Base-by-base conservation (phyloP, 2,113 vertebrate genomes). In the Sitta europaea region DNA sequence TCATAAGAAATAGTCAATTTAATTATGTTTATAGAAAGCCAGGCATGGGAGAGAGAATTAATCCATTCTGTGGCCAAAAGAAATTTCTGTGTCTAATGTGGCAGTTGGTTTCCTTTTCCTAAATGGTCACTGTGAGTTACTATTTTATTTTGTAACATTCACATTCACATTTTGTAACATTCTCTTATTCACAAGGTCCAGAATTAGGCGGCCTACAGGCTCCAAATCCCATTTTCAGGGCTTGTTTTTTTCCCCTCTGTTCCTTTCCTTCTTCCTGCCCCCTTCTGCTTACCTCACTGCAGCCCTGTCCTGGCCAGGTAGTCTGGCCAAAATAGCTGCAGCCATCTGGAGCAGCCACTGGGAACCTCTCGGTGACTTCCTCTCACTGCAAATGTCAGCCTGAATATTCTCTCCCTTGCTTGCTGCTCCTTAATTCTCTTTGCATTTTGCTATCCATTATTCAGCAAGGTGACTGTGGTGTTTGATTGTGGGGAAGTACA, bases 321-420 rank as follows among this genome's bases (percentile, higher is more conserved):
- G 91, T 83, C 91, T 93, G 95, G 96, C 96, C 92, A 95, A 93
- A 96, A 95, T 95, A 96, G 92, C 94, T 96, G 55, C 87, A 94
- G 96, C 96, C 96, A 96, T 96, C 96, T 96, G 94, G 92, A 96
- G 23, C 72, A 86, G 94, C 67, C 68, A 5, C 88, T 66, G 3
- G 42, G 92, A 96, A 59, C 72, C 88, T 90, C 86, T 58, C 5
- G 0, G 75, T 88, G 88, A 76, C 92, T 94, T 95, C 94, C 88
- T 86, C 88, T 92, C 72, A 2, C 43, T 77, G 54, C 86, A 95
- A 91, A 95, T 96, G 91, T 96, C 96, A 96, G 78, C 88, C 93
- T 43, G 38, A 92, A 86, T 93, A 92, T 95, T 23, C 80, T 92
- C 88, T 94, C 67, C 82, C 29, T 47, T 61, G 74, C 87, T 90